Percentiles rank a stretch among this genome's conserved stretches.
These are phyloP conservation scores for Chloroclysta siterata DNA, from an alignment of 2,888 invertebrate species.

Conservation along the genomic window DNA sequence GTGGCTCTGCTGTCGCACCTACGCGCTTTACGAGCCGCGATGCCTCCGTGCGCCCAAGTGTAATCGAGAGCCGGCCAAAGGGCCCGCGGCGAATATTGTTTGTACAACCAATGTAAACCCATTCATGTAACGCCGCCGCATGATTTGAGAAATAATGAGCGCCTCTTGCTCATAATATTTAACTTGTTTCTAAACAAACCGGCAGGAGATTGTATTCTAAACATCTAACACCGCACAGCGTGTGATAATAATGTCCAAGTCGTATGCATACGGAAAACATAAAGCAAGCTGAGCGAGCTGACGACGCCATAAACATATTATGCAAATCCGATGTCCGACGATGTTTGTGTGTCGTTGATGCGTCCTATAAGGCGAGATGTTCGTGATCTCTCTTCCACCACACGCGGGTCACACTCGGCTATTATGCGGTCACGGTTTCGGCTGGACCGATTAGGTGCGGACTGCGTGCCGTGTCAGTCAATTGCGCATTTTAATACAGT, in stretches of 20 bases:
- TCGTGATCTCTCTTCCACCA: conserved; percentile 62
- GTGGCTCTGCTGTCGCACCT: conserved; percentile 78
- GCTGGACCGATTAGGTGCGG: conserved; percentile 57
- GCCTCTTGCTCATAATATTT: conserved; percentile 60
- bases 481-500: conserved; percentile 66
- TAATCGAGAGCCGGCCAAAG: conserved; percentile 67
- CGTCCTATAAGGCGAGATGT: conserved; percentile 60
- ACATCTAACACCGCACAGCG: conserved; percentile 48
- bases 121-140: conserved; percentile 59
- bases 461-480: conserved; percentile 64
- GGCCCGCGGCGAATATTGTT: conserved; percentile 70
- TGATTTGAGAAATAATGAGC: conserved; percentile 72
- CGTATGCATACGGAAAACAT: conserved; percentile 53
- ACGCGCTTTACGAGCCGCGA: conserved; percentile 57
- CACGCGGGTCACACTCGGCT: conserved; percentile 57
- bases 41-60: conserved; percentile 57
- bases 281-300: conserved; percentile 48
- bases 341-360: conserved; percentile 50
- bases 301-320: conserved; percentile 36
- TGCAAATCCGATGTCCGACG: conserved; percentile 46
- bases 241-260: conserved; percentile 52
- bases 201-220: conserved; percentile 39
- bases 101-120: conserved; percentile 55
- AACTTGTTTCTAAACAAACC: conserved; percentile 51
- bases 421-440: conserved; percentile 57